Conservation (phyloP, 2,797 vertebrate genomes). For the Phalloptychus januarius region DNA sequence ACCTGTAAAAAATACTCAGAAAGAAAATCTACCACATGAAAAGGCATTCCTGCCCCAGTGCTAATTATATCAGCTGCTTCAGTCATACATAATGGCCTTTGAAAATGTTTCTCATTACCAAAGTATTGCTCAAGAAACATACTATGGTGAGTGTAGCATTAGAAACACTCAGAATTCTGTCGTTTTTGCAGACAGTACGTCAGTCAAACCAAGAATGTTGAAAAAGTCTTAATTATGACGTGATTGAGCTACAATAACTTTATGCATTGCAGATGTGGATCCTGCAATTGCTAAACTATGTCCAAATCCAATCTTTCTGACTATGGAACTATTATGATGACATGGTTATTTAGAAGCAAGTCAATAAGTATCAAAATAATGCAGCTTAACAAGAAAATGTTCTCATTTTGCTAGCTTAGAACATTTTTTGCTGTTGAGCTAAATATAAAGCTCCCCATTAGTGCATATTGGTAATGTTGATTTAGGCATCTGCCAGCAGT, state of each 20-base stretch:
- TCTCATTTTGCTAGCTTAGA: background rate
- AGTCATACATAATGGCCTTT: background rate
- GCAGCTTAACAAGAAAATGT: background rate
- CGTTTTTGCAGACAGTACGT: background rate
- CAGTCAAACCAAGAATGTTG: background rate
- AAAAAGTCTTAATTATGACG: background rate
- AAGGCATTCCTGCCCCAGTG: background rate
- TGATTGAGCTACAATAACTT: background rate
- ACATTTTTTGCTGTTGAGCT: background rate
- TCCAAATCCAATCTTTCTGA: slow-evolving; percentile 1
- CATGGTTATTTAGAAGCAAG: background rate
- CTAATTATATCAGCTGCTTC: background rate
- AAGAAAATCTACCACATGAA: background rate
- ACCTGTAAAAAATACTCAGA: background rate
- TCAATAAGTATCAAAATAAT: background rate
- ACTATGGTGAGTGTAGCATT: background rate
- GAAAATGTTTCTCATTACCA: background rate
- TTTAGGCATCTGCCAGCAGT: background rate
- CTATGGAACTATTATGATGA: background rate
- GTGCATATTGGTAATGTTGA: background rate
- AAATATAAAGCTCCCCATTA: background rate
- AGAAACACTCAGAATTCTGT: background rate
- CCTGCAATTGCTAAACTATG: background rate
- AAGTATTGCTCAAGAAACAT: background rate
- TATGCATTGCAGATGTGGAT: background rate